phyloP scores from a whole-genome alignment of 2,888 invertebrate genomes.

The Platycheirus rosarum region DNA sequence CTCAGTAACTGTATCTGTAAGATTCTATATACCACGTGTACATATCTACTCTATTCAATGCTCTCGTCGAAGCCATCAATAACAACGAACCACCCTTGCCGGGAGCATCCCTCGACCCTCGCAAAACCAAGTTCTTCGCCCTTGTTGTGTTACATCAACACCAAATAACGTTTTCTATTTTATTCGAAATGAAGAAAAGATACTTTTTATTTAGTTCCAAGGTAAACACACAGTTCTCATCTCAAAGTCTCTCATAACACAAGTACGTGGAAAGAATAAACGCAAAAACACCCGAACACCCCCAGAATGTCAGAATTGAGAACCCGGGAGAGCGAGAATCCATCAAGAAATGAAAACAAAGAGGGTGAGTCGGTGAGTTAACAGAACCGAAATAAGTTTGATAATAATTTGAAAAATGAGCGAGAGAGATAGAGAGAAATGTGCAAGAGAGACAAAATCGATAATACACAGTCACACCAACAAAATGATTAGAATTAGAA shows the following conservation, averaged over 20 bases:
- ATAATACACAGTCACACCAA: slow-evolving; percentile 62
- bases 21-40: background rate
- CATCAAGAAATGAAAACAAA: slow-evolving; percentile 13
- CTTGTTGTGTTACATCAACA: slow-evolving; percentile 23
- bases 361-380: slow-evolving; percentile 10
- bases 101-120: slow-evolving; percentile 1
- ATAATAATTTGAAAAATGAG: background rate
- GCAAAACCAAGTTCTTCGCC: background rate
- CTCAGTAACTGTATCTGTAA: background rate
- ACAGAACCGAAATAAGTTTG: background rate
- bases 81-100: slow-evolving; percentile 13
- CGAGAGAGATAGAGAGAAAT: background rate
- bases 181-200: background rate
- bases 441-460: background rate
- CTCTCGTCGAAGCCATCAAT: background rate
- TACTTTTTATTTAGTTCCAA: slow-evolving; percentile 11
- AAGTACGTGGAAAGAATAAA: slow-evolving; percentile 15
- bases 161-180: slow-evolving; percentile 8
- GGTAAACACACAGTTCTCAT: slow-evolving; percentile 28
- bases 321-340: slow-evolving; percentile 28
- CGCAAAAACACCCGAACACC: background rate
- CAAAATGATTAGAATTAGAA: slow-evolving; percentile 73
- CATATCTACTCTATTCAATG: background rate
- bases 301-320: slow-evolving; percentile 18
- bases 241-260: slow-evolving; percentile 7